Base-by-base conservation (phyloP, 2,113 vertebrate genomes). In the Anas platyrhynchos region DNA sequence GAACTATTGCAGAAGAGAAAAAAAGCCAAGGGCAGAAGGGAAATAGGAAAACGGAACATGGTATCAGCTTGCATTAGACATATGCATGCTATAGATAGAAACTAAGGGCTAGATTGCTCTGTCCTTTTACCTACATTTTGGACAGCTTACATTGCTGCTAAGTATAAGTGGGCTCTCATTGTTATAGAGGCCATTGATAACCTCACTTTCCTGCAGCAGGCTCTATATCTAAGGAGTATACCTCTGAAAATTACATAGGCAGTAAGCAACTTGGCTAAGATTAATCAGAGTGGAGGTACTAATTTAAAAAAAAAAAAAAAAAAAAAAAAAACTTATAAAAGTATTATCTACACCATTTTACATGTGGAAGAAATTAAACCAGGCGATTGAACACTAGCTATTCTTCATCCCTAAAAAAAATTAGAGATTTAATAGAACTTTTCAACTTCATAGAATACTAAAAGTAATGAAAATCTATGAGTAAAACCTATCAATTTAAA, bases 21-120 rank as follows among this genome's bases (percentile, higher is more conserved):
- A 91, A 88, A 68, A 54, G 10, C 67, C 31, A 84, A 44, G 20
- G 43, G 36, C 58, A 54, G 67, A 74, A 87, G 81, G 74, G 76
- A 93, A 88, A 83, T 75, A 76, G 65, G 26, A 87, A 86, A 91
- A 89, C 55, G 81, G 88, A 96, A 91, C 59, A 31, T 76, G 73
- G n/a, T 54, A 27, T 41, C 63, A 75, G 66, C 48, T 84, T 79
- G n/a, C 62, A 22, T 78, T 81, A 62, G 44, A 78, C 9, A 4
- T 13, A 41, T 1, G 3, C n/a, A 65, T 61, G 48, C 74, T 79
- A 73, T n/a, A 91, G 31, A 91, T 21, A 84, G 86, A 88, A 82
- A 34, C 31, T 21, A 26, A 59, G 46, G 43, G 16, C 75, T 82
- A 69, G 38, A 61, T 83, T 82, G 79, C 25, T 67, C 31, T 75